Evolutionary conservation across 2,797 vertebrate genomes (phyloP).

Genomic region (Pelochelys cantorii): DNA sequence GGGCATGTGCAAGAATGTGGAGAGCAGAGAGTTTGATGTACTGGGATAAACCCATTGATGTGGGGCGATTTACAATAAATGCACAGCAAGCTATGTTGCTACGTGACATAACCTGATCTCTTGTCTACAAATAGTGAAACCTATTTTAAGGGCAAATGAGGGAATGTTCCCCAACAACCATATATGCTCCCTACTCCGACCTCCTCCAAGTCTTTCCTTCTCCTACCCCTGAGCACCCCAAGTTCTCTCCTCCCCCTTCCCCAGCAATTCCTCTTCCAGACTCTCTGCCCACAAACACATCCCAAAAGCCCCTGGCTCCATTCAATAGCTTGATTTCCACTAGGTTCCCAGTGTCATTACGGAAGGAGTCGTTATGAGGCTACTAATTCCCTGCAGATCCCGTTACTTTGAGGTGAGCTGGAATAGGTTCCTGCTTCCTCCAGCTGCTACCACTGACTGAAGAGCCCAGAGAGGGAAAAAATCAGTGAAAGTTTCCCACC

Average conservation of each 20-base stretch:
- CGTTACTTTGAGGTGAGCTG: neutral
- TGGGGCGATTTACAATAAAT: neutral
- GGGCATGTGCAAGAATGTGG: neutral
- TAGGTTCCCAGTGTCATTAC: neutral
- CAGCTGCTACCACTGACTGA: neutral
- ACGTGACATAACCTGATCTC: neutral
- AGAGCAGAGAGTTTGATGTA: neutral
- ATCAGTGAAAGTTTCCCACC: neutral
- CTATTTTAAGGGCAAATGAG: neutral
- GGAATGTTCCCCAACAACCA: neutral
- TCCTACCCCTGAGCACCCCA: neutral
- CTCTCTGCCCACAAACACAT: neutral
- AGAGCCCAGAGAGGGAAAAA: neutral
- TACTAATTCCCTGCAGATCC: neutral
- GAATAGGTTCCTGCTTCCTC: neutral
- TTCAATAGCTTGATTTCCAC: neutral
- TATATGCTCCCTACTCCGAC: neutral
- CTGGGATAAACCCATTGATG: neutral
- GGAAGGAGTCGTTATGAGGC: too few relatives aligned
- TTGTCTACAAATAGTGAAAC: rapidly evolving
- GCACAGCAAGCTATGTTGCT: neutral
- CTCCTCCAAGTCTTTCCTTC: neutral
- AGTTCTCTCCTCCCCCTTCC: neutral
- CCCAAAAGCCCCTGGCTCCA: neutral
- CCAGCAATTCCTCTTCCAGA: neutral